These are phyloP conservation scores for Neoitamus cyanurus DNA, from an alignment of 2,888 invertebrate species.

Conservation along the genomic window DNA sequence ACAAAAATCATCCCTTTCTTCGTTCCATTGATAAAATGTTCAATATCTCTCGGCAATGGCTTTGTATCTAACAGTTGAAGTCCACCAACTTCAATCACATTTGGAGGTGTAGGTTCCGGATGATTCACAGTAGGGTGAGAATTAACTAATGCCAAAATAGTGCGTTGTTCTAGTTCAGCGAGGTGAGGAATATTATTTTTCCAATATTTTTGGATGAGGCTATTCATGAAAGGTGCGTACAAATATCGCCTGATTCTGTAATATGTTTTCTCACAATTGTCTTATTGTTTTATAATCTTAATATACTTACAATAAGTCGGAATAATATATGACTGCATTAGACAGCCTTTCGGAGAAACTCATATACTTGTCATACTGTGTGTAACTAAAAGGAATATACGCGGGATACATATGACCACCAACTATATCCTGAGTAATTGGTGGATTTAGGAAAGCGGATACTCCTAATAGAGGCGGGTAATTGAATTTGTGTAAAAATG, in stretches of 20 bases:
- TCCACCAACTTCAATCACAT: slow-evolving; percentile 63
- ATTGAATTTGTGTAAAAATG: slow-evolving; percentile 59
- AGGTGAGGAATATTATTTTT: slow-evolving; percentile 52
- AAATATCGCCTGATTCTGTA: background rate
- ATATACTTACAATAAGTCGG: background rate
- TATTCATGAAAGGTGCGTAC: background rate
- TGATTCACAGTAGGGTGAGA: slow-evolving; percentile 60
- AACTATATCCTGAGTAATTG: slow-evolving; percentile 54
- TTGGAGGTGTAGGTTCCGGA: slow-evolving; percentile 60
- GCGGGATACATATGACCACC: slow-evolving; percentile 58
- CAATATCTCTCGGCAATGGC: slow-evolving; percentile 56
- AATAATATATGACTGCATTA: slow-evolving; percentile 55
- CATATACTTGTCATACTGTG: slow-evolving; percentile 55
- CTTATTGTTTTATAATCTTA: background rate
- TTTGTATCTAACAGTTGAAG: slow-evolving; percentile 59
- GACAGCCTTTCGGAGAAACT: slow-evolving; percentile 55
- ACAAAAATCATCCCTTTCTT: slow-evolving; percentile 61
- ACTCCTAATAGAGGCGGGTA: slow-evolving; percentile 60
- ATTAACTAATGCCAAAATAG: slow-evolving; percentile 60
- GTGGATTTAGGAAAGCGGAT: slow-evolving; percentile 56
- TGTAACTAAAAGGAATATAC: slow-evolving; percentile 56
- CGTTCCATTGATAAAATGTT: slow-evolving; percentile 57
- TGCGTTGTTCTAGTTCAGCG: slow-evolving; percentile 54
- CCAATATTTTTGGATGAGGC: background rate
- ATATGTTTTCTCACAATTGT: background rate